Base-by-base conservation (phyloP, 2,888 invertebrate species). In the Tricholauxania praeusta region DNA sequence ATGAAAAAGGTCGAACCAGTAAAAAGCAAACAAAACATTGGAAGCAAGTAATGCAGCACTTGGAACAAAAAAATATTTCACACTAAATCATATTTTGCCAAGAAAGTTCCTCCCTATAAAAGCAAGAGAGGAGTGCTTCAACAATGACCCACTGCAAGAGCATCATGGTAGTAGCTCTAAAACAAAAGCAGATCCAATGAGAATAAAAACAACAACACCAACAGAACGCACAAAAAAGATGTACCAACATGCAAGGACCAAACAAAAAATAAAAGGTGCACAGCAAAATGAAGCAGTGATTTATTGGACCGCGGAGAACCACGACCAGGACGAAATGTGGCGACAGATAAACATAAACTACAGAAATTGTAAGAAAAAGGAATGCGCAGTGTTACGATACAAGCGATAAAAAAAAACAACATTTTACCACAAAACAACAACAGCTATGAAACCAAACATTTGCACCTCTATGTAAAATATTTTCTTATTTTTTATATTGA, bases 41-140 rank as follows among this genome's bases (percentile, higher is more conserved):
- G 55, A 32, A 67, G 47, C 47, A 19, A 63, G 12, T 2, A 57
- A 19, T 28, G 57, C 57, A 57, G 12, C 28, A 15, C 15, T 57
- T 19, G 57, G n/a, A 28, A 62, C 52, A 28, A 62, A 63, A n/a
- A 69, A 70, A 14, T 52, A n/a, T 12, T 51, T n/a, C 32, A 22
- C 52, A 52, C 62, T 70, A 70, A 69, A 70, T 70, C 70, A 70
- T 48, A 70, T 63, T 70, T 57, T 59, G 49, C 47, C 70, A 70
- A 70, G 70, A 63, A 70, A 63, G 52, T 48, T 15, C 12, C 48
- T 51, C n/a, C 62, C n/a, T 48, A 32, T 15, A 15, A 15, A 39
- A n/a, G 15, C 19, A 22, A 57, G 64, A 64, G 53, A 66, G 32
- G 55, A 48, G 47, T 22, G 17, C 10, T 28, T 15, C 53, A 32